phyloP scores from a whole-genome alignment of 2,797 vertebrate genomes.

The Crocidura indochinensis region DNA sequence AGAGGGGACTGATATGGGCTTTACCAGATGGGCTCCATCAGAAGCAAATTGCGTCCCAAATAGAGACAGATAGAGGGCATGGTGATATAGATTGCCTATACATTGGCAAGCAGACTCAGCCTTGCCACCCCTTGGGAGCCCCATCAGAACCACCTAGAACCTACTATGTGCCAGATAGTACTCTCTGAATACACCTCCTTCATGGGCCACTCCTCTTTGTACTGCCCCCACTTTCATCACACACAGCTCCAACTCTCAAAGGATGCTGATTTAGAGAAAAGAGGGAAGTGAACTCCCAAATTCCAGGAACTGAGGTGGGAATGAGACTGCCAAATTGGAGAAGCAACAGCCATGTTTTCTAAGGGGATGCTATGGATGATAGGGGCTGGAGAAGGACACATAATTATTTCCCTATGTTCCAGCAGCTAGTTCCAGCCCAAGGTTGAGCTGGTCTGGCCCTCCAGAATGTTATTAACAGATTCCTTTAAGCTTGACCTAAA shows the following conservation, averaged over 20 bases:
- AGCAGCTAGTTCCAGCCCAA: too few species aligned
- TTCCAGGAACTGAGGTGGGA: too few species aligned
- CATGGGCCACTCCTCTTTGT: fast-evolving
- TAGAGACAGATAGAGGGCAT: not conserved
- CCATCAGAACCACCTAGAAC: not conserved
- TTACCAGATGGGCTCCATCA: not conserved
- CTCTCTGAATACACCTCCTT: too few species aligned
- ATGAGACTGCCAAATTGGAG: too few species aligned
- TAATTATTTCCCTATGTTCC: too few species aligned
- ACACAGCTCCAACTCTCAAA: too few species aligned
- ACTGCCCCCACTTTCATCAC: too few species aligned
- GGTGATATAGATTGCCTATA: not conserved
- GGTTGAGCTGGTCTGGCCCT: not conserved
- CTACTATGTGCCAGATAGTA: not conserved
- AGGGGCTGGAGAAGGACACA: too few species aligned
- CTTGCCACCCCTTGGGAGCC: not conserved
- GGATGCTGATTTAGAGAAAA: too few species aligned
- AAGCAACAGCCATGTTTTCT: too few species aligned
- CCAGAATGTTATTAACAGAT: not conserved
- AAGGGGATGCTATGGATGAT: too few species aligned
- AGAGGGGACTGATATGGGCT: not conserved
- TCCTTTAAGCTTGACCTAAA: not conserved
- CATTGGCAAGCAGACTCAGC: not conserved
- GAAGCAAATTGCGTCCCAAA: not conserved
- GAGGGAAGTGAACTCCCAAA: too few species aligned